Conservation (phyloP, 2,797 vertebrate genomes). For the Hyperoplus lanceolatus region DNA sequence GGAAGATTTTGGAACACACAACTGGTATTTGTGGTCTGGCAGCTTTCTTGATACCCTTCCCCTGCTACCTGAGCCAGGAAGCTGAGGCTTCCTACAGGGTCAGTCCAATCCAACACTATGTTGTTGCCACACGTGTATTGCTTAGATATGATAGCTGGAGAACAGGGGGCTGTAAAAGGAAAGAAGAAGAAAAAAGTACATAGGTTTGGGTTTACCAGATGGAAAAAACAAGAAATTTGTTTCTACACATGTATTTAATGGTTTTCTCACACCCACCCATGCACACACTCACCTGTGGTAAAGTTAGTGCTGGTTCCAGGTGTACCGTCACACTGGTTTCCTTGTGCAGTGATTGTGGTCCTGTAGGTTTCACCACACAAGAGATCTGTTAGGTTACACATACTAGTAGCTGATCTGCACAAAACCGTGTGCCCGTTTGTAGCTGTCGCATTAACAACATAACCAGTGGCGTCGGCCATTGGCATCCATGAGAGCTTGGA, state of each 20-base stretch:
- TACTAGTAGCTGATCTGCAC: constrained; percentile 53
- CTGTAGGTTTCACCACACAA: constrained; percentile 73
- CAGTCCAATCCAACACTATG: constrained; percentile 69
- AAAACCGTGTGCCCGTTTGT: constrained; percentile 50
- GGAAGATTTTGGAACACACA: constrained; percentile 73
- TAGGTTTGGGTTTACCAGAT: background rate
- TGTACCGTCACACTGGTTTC: constrained; percentile 67
- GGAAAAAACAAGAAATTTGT: background rate
- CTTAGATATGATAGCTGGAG: constrained; percentile 62
- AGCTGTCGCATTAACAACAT: constrained; percentile 63
- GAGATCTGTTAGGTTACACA: constrained; percentile 70
- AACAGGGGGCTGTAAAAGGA: constrained; percentile 75
- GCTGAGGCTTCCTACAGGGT: constrained; percentile 53
- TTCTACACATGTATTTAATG: background rate
- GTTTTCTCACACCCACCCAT: background rate
- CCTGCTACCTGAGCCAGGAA: constrained; percentile 64
- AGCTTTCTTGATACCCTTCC: constrained; percentile 55
- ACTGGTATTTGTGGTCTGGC: constrained; percentile 68
- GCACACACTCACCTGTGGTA: constrained; percentile 65
- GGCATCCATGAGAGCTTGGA: constrained; percentile 70
- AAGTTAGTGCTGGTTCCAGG: constrained; percentile 58
- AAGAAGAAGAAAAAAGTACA: background rate
- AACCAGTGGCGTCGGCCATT: constrained; percentile 47
- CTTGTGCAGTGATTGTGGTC: constrained; percentile 55
- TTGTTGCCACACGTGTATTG: constrained; percentile 63